Percentiles rank a stretch among this genome's conserved stretches.
Conservation (phyloP, 2,797 vertebrate species). For the Sebastes taczanowskii region DNA sequence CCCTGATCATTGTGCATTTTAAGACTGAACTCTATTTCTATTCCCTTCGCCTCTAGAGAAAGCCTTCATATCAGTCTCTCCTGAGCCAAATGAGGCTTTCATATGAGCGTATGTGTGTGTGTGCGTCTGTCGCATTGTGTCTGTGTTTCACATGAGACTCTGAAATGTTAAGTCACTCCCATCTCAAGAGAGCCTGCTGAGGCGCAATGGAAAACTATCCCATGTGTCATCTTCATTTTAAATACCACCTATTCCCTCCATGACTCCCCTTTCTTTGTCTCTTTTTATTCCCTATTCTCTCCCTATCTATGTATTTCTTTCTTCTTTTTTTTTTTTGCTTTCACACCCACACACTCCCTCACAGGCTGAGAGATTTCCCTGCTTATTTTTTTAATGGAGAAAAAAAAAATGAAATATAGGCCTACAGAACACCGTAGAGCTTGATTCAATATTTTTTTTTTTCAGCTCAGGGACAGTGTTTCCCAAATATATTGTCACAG, state of each 20-base stretch:
- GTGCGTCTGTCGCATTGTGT: conserved; percentile 7
- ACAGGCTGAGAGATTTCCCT: conserved; percentile 46
- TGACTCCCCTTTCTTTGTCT: conserved; percentile 57
- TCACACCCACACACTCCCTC: conserved; percentile 53
- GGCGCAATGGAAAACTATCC: conserved; percentile 57
- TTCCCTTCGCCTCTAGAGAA: conserved; percentile 44
- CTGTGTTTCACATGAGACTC: conserved; percentile 42
- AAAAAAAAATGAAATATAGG: background rate
- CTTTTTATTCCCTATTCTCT: conserved; percentile 30
- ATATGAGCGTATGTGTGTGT: conserved; percentile 8
- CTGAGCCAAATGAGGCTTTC: conserved; percentile 44
- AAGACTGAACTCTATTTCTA: conserved; percentile 42
- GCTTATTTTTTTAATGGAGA: conserved; percentile 53
- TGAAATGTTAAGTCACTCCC: conserved; percentile 63
- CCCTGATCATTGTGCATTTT: conserved; percentile 55
- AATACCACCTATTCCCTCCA: conserved; percentile 59
- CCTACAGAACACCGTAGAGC: conserved; percentile 1
- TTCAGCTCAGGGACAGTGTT: conserved; percentile 42
- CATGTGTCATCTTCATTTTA: conserved; percentile 67
- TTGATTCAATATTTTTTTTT: conserved; percentile 11
- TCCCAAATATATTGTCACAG: conserved; percentile 63
- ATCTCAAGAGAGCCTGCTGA: conserved; percentile 59
- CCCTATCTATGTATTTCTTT: conserved; percentile 12
- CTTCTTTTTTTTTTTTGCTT: conserved; percentile 3
- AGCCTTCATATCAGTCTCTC: conserved; percentile 29